Conservation (phyloP, 2,888 invertebrate genomes). For the Carabus problematicus region DNA sequence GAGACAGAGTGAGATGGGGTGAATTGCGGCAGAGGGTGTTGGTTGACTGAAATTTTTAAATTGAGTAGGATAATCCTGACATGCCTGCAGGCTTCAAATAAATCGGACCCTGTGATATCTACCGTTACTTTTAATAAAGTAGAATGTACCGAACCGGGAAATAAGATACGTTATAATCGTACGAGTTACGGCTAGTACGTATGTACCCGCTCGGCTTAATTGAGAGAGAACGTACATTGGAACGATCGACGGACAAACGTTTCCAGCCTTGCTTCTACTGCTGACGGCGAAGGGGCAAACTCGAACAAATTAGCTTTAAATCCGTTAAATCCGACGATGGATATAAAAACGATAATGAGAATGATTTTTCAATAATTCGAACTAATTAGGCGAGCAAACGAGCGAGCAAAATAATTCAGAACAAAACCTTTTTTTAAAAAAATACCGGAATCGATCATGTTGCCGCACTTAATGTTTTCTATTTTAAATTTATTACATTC, state of each 20-base stretch:
- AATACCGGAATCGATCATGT: constrained; percentile 2
- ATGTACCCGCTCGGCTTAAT: constrained; percentile 8
- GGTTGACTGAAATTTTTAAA: constrained; percentile 30
- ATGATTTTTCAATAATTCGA: constrained; percentile 16
- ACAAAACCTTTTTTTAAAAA: constrained; percentile 5
- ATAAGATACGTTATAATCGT: constrained; percentile 39
- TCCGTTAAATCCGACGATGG: constrained; percentile 10
- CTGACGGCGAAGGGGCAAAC: constrained; percentile 5
- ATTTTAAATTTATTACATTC: no score
- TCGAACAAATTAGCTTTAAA: constrained; percentile 17
- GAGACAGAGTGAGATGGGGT: constrained; percentile 16
- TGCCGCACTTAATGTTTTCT: neutral
- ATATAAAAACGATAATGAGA: constrained; percentile 21
- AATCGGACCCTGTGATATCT: constrained; percentile 29
- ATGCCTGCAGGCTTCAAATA: constrained; percentile 19
- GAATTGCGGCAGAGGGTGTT: neutral
- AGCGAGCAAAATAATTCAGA: neutral
- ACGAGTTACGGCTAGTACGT: constrained; percentile 15
- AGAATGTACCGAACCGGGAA: constrained; percentile 31
- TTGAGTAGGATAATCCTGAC: constrained; percentile 33
- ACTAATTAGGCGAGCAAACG: neutral
- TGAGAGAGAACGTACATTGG: constrained; percentile 9
- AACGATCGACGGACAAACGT: neutral
- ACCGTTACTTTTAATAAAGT: constrained; percentile 31
- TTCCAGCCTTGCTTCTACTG: neutral